A percentile compares a stretch with the other conserved stretches of the same genome.
phyloP scores from a whole-genome alignment of 1,140 invertebrate genomes.

The Drosophila truncata region DNA sequence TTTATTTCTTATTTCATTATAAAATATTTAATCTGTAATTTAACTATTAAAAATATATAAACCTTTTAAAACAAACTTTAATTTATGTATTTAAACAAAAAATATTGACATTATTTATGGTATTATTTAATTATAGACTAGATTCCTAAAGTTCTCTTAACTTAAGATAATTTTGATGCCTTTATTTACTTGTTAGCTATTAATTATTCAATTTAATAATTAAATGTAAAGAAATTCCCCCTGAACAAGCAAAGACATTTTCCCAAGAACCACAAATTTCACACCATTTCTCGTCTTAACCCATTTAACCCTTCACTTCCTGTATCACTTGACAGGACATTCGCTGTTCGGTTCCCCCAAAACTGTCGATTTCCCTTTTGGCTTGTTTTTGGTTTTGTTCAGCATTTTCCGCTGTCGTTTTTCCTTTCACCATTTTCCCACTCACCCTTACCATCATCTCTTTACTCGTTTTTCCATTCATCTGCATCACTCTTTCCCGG shows the following conservation, averaged over 20 bases:
- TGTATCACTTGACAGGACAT: conserved; percentile 35
- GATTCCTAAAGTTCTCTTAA: too few species aligned
- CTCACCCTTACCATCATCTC: not conserved
- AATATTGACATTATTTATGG: not conserved
- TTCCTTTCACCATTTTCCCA: not conserved
- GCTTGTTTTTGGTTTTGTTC: conserved; percentile 28
- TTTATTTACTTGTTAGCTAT: not conserved
- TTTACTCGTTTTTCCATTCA: conserved; percentile 1
- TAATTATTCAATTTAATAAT: not conserved
- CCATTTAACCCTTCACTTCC: conserved; percentile 5
- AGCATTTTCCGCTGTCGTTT: conserved; percentile 18
- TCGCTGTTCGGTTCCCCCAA: conserved; percentile 23
- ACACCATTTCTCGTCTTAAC: not conserved
- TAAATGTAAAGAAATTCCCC: not conserved
- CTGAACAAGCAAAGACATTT: not conserved
- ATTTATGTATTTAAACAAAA: not conserved
- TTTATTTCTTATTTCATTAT: too few species aligned
- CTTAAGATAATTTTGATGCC: not conserved
- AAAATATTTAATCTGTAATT: not conserved
- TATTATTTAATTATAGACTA: too few species aligned
- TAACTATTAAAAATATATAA: not conserved
- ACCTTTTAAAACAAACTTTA: not conserved
- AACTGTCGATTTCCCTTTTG: conserved; percentile 36
- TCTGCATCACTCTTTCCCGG: conserved; percentile 8
- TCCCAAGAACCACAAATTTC: not conserved